Evolutionary conservation across 2,888 invertebrate species (phyloP).

Genomic region (Deilephila elpenor): DNA sequence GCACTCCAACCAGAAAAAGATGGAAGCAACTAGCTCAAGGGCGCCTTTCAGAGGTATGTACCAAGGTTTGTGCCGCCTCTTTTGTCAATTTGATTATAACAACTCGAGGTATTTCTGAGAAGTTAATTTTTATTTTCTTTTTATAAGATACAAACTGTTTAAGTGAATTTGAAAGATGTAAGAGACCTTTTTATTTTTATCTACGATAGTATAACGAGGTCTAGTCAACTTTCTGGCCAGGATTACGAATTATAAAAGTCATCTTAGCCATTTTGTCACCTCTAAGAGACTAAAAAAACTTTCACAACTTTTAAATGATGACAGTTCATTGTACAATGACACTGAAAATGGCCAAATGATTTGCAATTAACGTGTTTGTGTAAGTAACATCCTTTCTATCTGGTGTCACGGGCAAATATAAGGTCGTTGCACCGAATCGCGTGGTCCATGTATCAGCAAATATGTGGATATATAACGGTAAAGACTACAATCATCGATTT

Average conservation of each 20-base stretch:
- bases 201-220: too few relatives aligned
- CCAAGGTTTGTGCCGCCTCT: neutral
- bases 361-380: slow-evolving; percentile 4
- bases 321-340: neutral
- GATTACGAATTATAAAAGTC: neutral
- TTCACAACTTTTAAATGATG: too few relatives aligned
- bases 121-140: neutral
- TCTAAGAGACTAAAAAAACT: too few relatives aligned
- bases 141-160: neutral
- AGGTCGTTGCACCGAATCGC: slow-evolving; percentile 28
- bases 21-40: slow-evolving; percentile 25
- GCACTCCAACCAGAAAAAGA: slow-evolving; percentile 20
- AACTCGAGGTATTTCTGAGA: neutral
- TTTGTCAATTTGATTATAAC: neutral
- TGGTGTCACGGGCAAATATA: slow-evolving; percentile 9
- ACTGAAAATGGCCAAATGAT: neutral
- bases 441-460: slow-evolving; percentile 21
- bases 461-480: slow-evolving; percentile 30
- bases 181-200: too few relatives aligned
- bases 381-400: slow-evolving; percentile 16
- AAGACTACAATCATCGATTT: slow-evolving; percentile 21
- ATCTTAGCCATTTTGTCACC: neutral
- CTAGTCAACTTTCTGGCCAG: neutral
- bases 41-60: neutral
- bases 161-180: neutral